Conservation (phyloP, 1,140 invertebrate species). For the Psilanteris sp. region DNA sequence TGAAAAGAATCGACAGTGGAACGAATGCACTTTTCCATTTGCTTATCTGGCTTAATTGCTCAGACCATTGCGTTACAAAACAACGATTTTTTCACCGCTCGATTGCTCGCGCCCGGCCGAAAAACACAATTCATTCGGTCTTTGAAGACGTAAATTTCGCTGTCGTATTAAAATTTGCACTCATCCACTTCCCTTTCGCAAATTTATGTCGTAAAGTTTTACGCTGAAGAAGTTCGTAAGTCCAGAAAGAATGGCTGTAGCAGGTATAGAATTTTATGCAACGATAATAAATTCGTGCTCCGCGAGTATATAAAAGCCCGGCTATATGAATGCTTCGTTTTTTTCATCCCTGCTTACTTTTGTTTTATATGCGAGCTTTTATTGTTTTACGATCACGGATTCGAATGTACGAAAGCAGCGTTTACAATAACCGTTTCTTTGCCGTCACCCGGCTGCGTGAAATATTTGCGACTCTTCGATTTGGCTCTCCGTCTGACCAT, state of each 20-base stretch:
- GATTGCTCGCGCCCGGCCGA: no score
- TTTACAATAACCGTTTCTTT: background rate
- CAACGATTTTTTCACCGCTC: no score
- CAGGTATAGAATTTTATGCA: slow-evolving; percentile 54
- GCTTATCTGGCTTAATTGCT: no score
- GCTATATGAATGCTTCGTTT: slow-evolving; percentile 12
- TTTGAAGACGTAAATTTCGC: slow-evolving; percentile 29
- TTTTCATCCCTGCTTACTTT: slow-evolving; percentile 1
- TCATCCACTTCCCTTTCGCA: slow-evolving; percentile 44
- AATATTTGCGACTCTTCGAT: background rate
- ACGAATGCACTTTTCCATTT: no score
- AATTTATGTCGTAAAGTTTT: slow-evolving; percentile 61
- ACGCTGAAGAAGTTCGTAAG: slow-evolving; percentile 51
- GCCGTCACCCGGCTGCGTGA: no score
- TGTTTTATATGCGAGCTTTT: slow-evolving; percentile 14
- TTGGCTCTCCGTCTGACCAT: background rate
- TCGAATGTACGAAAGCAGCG: background rate
- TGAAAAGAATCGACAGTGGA: no score
- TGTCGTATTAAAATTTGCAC: slow-evolving; percentile 40
- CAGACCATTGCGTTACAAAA: no score
- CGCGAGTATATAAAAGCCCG: slow-evolving; percentile 47
- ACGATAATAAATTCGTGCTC: slow-evolving; percentile 51
- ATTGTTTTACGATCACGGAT: slow-evolving; percentile 35
- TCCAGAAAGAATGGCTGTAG: slow-evolving; percentile 44
- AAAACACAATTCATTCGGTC: slow-evolving; percentile 14